Percentiles rank a stretch among this genome's conserved stretches.
Conservation (phyloP, 2,797 vertebrate species). For the Podarcis lilfordi region DNA sequence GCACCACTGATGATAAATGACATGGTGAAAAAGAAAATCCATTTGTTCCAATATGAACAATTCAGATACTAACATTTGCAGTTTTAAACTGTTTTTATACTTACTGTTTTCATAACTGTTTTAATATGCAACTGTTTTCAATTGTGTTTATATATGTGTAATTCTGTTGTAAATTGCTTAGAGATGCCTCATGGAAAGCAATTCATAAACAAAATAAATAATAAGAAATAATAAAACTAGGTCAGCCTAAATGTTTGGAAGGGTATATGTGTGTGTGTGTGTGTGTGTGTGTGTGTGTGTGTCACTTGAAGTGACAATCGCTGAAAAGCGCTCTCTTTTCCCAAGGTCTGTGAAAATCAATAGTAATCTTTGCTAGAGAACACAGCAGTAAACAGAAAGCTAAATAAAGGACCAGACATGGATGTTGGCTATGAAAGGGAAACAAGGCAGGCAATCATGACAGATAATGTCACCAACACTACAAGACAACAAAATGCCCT, state of each 20-base stretch:
- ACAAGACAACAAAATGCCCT: slow-evolving; percentile 18
- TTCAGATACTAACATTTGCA: neutral
- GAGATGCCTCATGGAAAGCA: too few relatives aligned
- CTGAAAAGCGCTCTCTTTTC: slow-evolving; percentile 31
- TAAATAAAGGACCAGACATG: slow-evolving; percentile 38
- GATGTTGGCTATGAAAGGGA: neutral
- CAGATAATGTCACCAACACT: neutral
- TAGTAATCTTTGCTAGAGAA: slow-evolving; percentile 38
- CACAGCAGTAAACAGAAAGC: neutral
- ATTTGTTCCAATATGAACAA: neutral
- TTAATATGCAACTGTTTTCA: too few relatives aligned
- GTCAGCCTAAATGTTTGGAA: slow-evolving; percentile 54
- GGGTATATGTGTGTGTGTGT: neutral
- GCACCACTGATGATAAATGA: slow-evolving; percentile 4
- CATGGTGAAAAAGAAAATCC: neutral
- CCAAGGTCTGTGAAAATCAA: slow-evolving; percentile 55
- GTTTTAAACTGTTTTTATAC: neutral
- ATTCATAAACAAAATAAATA: too few relatives aligned
- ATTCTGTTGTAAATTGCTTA: too few relatives aligned
- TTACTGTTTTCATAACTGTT: too few relatives aligned
- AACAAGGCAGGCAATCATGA: slow-evolving; percentile 29
- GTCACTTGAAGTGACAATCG: slow-evolving; percentile 43
- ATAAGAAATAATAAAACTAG: slow-evolving; percentile 34
- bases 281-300: too few relatives aligned
- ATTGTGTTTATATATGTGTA: too few relatives aligned